These are phyloP conservation scores for Drosophila ambigua DNA, from an alignment of 1,140 invertebrate species.

Conservation along the genomic window DNA sequence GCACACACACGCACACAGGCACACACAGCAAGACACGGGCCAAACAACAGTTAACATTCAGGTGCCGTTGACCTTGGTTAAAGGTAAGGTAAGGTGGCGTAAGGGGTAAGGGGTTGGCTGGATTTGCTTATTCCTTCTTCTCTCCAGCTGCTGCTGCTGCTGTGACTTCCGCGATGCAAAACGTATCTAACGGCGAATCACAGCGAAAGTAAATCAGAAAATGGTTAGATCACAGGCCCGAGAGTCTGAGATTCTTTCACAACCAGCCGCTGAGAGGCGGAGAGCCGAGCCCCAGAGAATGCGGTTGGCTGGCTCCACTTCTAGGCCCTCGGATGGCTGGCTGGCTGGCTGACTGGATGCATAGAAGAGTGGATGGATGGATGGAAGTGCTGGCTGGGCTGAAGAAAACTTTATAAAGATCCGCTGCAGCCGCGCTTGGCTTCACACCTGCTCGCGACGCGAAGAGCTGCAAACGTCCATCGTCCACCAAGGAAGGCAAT, in stretches of 20 bases:
- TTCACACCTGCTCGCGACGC: slow-evolving; percentile 72
- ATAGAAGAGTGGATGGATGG: slow-evolving; percentile 17
- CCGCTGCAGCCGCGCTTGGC: slow-evolving; percentile 68
- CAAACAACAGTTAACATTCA: slow-evolving; percentile 55
- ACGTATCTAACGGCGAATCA: slow-evolving; percentile 45
- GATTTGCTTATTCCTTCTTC: background rate
- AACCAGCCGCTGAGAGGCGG: slow-evolving; percentile 24
- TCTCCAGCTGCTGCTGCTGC: slow-evolving; percentile 10
- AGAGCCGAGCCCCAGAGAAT: slow-evolving; percentile 42
- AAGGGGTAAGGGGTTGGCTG: slow-evolving; percentile 55
- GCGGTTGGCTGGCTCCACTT: slow-evolving; percentile 39
- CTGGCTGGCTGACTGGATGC: background rate
- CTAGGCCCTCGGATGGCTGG: slow-evolving; percentile 28
- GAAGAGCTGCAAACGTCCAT: slow-evolving; percentile 52
- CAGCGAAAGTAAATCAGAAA: slow-evolving; percentile 72
- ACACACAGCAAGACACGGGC: background rate
- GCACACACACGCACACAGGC: too few species aligned
- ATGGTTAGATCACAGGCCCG: slow-evolving; percentile 45
- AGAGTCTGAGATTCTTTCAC: slow-evolving; percentile 40
- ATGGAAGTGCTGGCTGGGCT: slow-evolving; percentile 3
- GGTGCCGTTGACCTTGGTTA: slow-evolving; percentile 74
- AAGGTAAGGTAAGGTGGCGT: slow-evolving; percentile 12
- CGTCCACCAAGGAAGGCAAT: slow-evolving; percentile 29
- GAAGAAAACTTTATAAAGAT: slow-evolving; percentile 76
- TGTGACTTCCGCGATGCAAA: slow-evolving; percentile 51